These are phyloP conservation scores for Philereme vetulata DNA, from an alignment of 2,888 invertebrate genomes.

Conservation along the genomic window DNA sequence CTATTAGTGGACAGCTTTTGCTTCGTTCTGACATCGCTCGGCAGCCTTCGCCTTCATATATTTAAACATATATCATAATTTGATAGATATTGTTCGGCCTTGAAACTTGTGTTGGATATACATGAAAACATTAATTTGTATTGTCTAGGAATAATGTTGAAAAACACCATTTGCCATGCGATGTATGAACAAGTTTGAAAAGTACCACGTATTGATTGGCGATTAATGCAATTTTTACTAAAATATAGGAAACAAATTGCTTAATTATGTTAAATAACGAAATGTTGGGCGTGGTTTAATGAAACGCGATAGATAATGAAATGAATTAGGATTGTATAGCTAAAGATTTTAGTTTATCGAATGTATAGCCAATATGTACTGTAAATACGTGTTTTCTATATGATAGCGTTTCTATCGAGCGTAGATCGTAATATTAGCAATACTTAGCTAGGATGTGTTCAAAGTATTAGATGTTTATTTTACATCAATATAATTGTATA, in stretches of 20 bases:
- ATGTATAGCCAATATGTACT: constrained; percentile 66
- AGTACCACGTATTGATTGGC: constrained; percentile 14
- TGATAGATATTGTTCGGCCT: neutral
- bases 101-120: no score
- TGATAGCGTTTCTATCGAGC: constrained; percentile 71
- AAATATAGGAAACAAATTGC: constrained; percentile 12
- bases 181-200: constrained; percentile 9
- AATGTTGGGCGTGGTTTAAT: constrained; percentile 32
- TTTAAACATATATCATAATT: constrained; percentile 7
- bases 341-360: constrained; percentile 56
- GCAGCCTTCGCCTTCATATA: constrained; percentile 6
- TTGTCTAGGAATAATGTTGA: no score
- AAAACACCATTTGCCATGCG: constrained; percentile 4
- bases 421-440: constrained; percentile 71
- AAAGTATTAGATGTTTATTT: constrained; percentile 70
- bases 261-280: constrained; percentile 14
- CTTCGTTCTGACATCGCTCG: constrained; percentile 20
- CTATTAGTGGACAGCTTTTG: constrained; percentile 25
- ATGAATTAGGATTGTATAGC: constrained; percentile 59
- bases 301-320: constrained; percentile 52
- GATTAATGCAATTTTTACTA: neutral
- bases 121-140: no score
- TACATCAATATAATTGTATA: constrained; percentile 65
- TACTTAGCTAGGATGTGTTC: constrained; percentile 82
- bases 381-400: constrained; percentile 68